Evolutionary conservation across 2,113 vertebrate genomes (phyloP), one percentile per base, ranked within the genome.

Genomic region (Marmota monax): DNA sequence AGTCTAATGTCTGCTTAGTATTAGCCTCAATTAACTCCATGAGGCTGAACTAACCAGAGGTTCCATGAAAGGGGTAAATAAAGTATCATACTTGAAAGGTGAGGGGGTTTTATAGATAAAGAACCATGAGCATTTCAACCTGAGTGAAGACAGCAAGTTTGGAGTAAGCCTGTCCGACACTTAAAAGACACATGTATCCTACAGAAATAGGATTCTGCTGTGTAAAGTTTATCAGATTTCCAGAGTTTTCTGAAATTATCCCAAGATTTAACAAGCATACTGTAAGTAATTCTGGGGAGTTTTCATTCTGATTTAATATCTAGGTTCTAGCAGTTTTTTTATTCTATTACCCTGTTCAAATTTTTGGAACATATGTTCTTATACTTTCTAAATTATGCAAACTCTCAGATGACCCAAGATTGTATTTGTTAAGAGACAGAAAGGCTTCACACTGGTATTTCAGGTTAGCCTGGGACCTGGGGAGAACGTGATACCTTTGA

Each of bases 401-500:
- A 48, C 67, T 63, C 82, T 37, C 65, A 17, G 80, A 63, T 56
- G 69, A 73, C 29, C n/a, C 56, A 29, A 69, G 88, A 90, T 65
- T 5, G 7, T 58, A 32, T 85, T 45, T 74, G 94, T 78, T 34
- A 63, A 45, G 85, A 84, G 37, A 73, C 63, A 56, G 45, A 74
- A 93, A 90, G 80, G 89, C 74, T 32, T 58, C 0, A 0, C 5
- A 0, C 4, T 17, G 92, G 7, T 67, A 69, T 85, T 91, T 86
- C 96, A 94, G 69, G 82, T 58, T 72, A 56, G 27, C 5, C 42
- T 39, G 48, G 73, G 84, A 90, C 27, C 34, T 2, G 0, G 1
- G 17, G 63, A 42, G 72, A 97, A 97, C 12, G 10, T 67, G 96
- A 98, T n/a, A 84, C 80, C 39, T 1, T 11, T 22, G 86, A 96